Evolutionary conservation across 2,113 vertebrate genomes (phyloP), one percentile per base, ranked within the genome.

Genomic region (Quiscalus mexicanus): DNA sequence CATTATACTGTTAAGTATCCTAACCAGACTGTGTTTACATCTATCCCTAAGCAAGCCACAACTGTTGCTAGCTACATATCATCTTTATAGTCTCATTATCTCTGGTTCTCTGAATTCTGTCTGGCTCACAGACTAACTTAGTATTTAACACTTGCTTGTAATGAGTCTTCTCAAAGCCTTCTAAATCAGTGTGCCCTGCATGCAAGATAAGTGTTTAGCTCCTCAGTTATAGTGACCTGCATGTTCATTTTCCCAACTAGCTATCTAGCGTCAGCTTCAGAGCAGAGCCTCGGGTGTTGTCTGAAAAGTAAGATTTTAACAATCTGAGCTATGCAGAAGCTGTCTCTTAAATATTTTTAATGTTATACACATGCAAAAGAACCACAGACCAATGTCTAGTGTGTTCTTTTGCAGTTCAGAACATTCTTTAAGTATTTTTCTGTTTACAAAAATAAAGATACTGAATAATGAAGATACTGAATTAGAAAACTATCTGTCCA

Each of bases 1-100:
- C 60, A 11, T 87, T 89, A 65, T 69, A 58, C 89, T 50, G 23
- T 56, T 81, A 89, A 95, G 37, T 84, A 53, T 91, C 50, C 31
- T 63, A 50, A 84, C 69, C 50, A 94, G 86, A 64, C 76, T 89
- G 50, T 96, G 96, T 93, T 97, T 95, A 96, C 52, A 64, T 84
- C 64, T 67, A 59, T 95, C 49, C 64, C 44, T 92, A 93, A 93
- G 95, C 58, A 91, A 95, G 80, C 52, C 89, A 86, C 69, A 89
- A 85, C 77, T 75, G 91, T 96, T 94, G 62, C 77, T 91, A 89
- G 62, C 77, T 94, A 58, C 58, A 42, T 89, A 75, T 81, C 69
- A 91, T 91, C 56, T 95, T 93, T 92, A 93, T 81, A 63, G 86
- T 63, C 80, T 76, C 52, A 31, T 88, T 93, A 93, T 96, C 89